Base-by-base conservation (phyloP, 2,797 vertebrate species). In the Sparidentex hasta region DNA sequence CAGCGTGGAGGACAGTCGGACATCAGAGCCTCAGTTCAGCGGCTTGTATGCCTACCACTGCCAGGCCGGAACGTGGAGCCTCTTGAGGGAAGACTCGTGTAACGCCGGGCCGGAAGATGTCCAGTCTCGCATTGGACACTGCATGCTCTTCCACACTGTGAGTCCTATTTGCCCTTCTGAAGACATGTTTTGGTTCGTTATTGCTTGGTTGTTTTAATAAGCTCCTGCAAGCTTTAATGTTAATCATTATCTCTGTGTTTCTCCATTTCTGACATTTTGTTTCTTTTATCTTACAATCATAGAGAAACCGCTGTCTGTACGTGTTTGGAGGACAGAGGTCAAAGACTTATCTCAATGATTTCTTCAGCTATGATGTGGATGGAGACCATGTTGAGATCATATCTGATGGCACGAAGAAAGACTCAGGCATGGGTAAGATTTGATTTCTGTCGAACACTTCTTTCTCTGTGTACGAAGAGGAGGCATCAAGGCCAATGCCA, bases 321-420 rank as follows among this genome's bases (percentile, higher is more conserved):
- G 98, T 99, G 13, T 99, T 99, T 67, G 98, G 98, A 62, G 98
- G 98, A 75, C 98, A 99, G 89, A 94, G 98, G 88, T 98, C 98
- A 0, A 99, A 99, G 94, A 99, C 98, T 0, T 99, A 99, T 44
- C 96, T 99, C 85, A 99, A 99, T 9, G 98, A 99, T 90, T 99
- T 99, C 95, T 99, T 99, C 93, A 99, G 98, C 89, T 99, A 99
- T 0, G 97, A 99, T 17, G 98, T 99, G 62, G 98, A 99, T 38
- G 96, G 95, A 20, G 97, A 99, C 88, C 98, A 99, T 0, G 97
- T 99, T 58, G 98, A 99, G 83, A 99, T 99, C 80, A 99, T 99
- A 89, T 99, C 98, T 4, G 98, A 99, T 23, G 98, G 98, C 84
- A 99, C 98, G 1, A 99, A 99, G 93, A 99, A 99, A 83, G 98